Evolutionary conservation across 1,140 invertebrate species (phyloP).

Genomic region (Tetragonula clypearis): DNA sequence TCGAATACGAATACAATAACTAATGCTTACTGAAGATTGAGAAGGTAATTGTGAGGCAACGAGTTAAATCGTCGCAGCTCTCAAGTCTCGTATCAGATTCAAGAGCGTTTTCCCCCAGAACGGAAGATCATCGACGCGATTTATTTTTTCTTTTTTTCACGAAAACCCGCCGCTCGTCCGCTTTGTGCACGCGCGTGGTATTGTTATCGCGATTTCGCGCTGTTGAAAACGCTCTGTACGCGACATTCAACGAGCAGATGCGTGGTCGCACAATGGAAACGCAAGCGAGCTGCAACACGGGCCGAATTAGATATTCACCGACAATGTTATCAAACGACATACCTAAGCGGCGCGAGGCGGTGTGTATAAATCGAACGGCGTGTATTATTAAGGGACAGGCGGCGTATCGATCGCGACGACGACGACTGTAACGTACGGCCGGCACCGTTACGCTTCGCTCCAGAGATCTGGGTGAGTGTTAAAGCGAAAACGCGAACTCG

Average conservation of each 20-base stretch:
- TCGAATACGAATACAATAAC: too few relatives aligned
- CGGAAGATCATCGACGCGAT: too few relatives aligned
- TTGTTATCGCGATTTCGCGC: constrained; percentile 22
- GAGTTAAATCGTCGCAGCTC: too few relatives aligned
- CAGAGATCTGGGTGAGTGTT: background rate
- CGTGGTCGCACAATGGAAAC: constrained; percentile 1
- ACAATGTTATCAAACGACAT: constrained; percentile 41
- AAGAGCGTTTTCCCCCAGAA: too few relatives aligned
- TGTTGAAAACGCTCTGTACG: background rate
- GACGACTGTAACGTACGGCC: background rate
- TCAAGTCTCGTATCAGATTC: too few relatives aligned
- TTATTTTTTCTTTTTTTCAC: too few relatives aligned
- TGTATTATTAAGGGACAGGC: constrained; percentile 54
- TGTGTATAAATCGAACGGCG: constrained; percentile 39
- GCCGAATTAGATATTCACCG: constrained; percentile 47
- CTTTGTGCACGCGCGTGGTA: background rate
- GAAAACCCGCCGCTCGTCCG: too few relatives aligned
- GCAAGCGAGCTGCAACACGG: background rate
- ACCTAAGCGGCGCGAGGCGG: constrained; percentile 2
- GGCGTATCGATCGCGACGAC: constrained; percentile 29
- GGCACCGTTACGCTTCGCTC: too few relatives aligned
- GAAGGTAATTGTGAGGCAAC: too few relatives aligned
- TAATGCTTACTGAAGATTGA: too few relatives aligned
- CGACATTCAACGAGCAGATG: background rate
- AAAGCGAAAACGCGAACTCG: background rate